Evolutionary conservation across 2,888 invertebrate species (phyloP).

Genomic region (Branchellion lobata): DNA sequence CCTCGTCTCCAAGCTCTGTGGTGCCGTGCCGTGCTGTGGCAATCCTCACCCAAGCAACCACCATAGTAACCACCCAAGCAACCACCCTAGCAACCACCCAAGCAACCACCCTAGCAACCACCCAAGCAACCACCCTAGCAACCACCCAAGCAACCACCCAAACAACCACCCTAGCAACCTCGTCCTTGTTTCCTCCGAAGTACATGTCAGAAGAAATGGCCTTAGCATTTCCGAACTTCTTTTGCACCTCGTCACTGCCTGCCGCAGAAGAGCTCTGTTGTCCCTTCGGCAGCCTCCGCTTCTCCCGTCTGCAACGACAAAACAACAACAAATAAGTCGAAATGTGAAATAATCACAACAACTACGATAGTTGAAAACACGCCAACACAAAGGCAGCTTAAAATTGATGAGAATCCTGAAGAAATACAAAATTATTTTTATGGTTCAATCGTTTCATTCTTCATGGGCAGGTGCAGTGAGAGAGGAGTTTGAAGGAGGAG

Average conservation of each 20-base stretch:
- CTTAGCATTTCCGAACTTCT: constrained; percentile 95
- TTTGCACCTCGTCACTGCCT: constrained; percentile 71
- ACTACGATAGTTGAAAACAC: too few relatives aligned
- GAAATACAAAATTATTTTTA: too few relatives aligned
- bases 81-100: constrained; percentile 54
- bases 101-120: not conserved
- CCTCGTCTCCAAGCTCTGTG: constrained; percentile 57
- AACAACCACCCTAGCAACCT: constrained; percentile 54
- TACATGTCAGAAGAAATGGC: constrained; percentile 96
- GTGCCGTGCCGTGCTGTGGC: not conserved
- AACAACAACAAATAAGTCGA: too few relatives aligned
- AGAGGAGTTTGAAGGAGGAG: too few relatives aligned
- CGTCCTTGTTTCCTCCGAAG: constrained; percentile 73
- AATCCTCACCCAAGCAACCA: not conserved
- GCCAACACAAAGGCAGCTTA: too few relatives aligned
- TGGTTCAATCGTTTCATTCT: too few relatives aligned
- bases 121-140: not conserved
- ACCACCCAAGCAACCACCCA: not conserved
- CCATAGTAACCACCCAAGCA: too few relatives aligned
- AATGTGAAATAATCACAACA: too few relatives aligned
- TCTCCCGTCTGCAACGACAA: too few relatives aligned
- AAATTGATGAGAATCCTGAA: too few relatives aligned
- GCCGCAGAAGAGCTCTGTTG: constrained; percentile 55
- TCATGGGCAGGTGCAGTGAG: too few relatives aligned
- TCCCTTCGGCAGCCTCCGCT: constrained; percentile 55